Evolutionary conservation across 2,797 vertebrate species (phyloP), one percentile per base, ranked within the genome.

Genomic region (Rhinichthys osculus): DNA sequence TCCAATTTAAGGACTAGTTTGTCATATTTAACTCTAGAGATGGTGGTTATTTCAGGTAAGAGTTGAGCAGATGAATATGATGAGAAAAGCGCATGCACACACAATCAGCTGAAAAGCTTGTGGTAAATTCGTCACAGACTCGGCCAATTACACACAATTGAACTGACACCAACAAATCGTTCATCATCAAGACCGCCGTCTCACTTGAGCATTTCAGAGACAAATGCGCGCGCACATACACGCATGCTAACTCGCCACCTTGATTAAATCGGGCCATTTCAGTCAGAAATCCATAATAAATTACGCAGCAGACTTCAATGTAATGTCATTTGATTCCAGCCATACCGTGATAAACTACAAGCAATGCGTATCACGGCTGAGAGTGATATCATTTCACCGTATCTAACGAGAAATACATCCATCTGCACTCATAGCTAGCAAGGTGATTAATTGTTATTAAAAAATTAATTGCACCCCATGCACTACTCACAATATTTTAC

Each of bases 291-390:
- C 50, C 38, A 82, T 59, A 44, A 47, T 64, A 47, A 64, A 50
- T 79, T 35, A 74, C 54, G 40, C 64, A n/a, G 47, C 38, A 62
- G 74, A 33, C 66, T 62, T 67, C 62, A 85, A 33, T 33, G 54
- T 50, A 83, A 79, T 83, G 59, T 54, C 38, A 71, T 85, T 30
- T 77, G 38, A 82, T 82, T 82, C 59, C 19, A 23, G 50, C 23
- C 23, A 1, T 62, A 27, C 14, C n/a, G 33, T 79, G 78, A 79
- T 19, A 47, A 79, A 79, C 77, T 79, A 66, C 59, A 14, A 64
- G 57, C 57, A 13, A 13, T 4, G 38, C 67, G 16, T 4, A 67
- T 7, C 66, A 69, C 27, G 3, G 30, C 64, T 33, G 30, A 14
- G 19, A 76, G 76, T 17, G 54, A 78, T 17, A 42, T 40, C 9